Base-by-base conservation (phyloP, 1,140 invertebrate genomes). In the Leptopilina boulardi region DNA sequence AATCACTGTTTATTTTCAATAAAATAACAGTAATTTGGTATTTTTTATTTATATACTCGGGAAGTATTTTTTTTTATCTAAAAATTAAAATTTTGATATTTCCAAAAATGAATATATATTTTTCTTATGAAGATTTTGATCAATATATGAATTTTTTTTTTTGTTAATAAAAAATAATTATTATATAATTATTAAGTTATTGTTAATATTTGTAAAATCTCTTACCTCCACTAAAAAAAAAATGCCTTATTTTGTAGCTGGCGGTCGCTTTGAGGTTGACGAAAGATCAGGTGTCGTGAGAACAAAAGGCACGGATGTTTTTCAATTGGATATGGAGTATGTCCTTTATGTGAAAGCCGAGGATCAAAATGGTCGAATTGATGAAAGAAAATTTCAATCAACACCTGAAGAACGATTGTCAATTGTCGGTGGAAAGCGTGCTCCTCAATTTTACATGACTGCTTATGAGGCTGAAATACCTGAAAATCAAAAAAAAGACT, bases 271-370 rank as follows among this genome's bases (percentile, higher is more conserved):
- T 84, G 96, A 97, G 90, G 96, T 98, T 13, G 97, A 98, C 84
- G 96, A 98, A 89, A 92, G 97, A 70, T 98, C 97, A 0, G 97
- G 97, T 0, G 97, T 98, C 10, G 97, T 98, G n/a, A 92, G 97
- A 19, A 98, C 97, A 0, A 92, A 96, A 56, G 97, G 97, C 51
- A 97, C 94, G 0, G 97, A 98, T 87, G 94, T 97, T 13, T 98
- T 98, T 87, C 97, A 98, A 89, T 90, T 98, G 83, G 97, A 98
- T 88, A 98, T 98, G 96, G 97, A 98, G 87, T 98, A 98, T 88
- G 97, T 98, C 18, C 91, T 98, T 74, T 98, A 98, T 87, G 97
- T 98, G 13, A 98, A 98, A 91, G 97, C 97, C 0, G 97, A 98
- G 92, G 97, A 98, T 92, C 97, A 97, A 90, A 98, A 97, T 87